Evolutionary conservation across 2,113 vertebrate species (phyloP).

Genomic region (Microtus pennsylvanicus): DNA sequence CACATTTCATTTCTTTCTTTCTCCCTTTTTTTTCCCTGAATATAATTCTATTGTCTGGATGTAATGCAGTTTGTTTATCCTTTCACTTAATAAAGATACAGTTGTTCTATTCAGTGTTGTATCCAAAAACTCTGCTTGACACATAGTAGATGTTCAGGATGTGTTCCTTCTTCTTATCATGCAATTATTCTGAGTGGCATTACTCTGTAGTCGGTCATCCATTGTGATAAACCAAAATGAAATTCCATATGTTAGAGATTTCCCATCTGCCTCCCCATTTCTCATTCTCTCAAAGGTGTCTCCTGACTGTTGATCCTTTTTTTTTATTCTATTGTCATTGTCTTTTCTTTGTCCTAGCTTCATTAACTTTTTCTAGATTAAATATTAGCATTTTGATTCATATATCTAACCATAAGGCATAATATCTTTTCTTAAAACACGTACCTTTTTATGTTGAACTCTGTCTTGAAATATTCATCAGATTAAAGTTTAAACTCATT

Average conservation of each 20-base stretch:
- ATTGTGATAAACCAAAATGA: neutral
- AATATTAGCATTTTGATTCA: neutral
- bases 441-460: neutral
- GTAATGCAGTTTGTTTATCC: neutral
- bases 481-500: conserved; percentile 39
- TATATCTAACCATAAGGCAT: conserved; percentile 2
- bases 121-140: neutral
- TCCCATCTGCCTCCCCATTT: neutral
- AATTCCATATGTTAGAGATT: neutral
- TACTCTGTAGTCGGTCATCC: neutral
- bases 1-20: neutral
- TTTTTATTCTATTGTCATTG: neutral
- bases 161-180: neutral
- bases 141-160: neutral
- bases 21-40: neutral
- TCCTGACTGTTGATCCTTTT: neutral
- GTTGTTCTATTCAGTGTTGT: neutral
- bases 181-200: neutral
- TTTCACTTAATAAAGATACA: neutral
- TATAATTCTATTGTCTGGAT: neutral
- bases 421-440: neutral
- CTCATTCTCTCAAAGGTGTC: neutral
- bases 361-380: conserved; percentile 32
- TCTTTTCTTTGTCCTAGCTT: neutral
- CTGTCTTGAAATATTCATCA: conserved; percentile 35